Evolutionary conservation across 2,113 vertebrate species (phyloP).

Genomic region (Salvelinus sp.): DNA sequence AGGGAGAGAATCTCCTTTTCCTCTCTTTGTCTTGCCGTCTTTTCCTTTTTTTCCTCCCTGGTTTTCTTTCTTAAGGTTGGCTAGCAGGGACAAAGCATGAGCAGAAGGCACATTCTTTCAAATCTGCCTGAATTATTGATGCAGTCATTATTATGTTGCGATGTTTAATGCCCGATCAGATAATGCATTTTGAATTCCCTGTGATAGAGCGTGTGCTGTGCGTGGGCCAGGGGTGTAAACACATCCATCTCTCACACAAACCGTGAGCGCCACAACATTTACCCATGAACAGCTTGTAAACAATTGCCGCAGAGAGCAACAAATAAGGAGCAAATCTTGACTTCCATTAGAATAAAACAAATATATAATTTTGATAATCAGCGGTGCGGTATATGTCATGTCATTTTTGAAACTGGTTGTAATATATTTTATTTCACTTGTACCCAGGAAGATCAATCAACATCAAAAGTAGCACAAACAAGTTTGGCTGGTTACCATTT

Average conservation of each 20-base stretch:
- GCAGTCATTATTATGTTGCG: conserved; percentile 15
- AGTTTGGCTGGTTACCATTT: too few relatives aligned
- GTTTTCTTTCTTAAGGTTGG: conserved; percentile 2
- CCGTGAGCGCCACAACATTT: neutral
- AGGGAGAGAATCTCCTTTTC: neutral
- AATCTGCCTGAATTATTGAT: conserved; percentile 15
- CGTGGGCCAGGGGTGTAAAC: conserved; percentile 1
- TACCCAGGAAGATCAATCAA: too few relatives aligned
- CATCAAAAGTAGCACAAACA: too few relatives aligned
- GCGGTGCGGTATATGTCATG: too few relatives aligned
- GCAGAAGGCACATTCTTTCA: neutral
- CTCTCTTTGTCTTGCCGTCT: neutral
- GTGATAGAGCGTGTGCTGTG: neutral
- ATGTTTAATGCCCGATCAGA: conserved; percentile 18
- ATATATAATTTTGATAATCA: too few relatives aligned
- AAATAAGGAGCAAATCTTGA: too few relatives aligned
- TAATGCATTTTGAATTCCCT: conserved; percentile 4
- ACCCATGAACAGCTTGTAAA: conserved; percentile 5
- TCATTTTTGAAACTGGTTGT: too few relatives aligned
- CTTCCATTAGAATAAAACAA: too few relatives aligned
- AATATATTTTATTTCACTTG: too few relatives aligned
- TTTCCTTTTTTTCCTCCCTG: conserved; percentile 4
- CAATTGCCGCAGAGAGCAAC: neutral
- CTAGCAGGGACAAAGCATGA: neutral
- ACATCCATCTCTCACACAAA: neutral